Percentiles rank a stretch among this genome's conserved stretches.
Evolutionary conservation across 2,888 invertebrate genomes (phyloP).

Genomic region (Meganola albula): DNA sequence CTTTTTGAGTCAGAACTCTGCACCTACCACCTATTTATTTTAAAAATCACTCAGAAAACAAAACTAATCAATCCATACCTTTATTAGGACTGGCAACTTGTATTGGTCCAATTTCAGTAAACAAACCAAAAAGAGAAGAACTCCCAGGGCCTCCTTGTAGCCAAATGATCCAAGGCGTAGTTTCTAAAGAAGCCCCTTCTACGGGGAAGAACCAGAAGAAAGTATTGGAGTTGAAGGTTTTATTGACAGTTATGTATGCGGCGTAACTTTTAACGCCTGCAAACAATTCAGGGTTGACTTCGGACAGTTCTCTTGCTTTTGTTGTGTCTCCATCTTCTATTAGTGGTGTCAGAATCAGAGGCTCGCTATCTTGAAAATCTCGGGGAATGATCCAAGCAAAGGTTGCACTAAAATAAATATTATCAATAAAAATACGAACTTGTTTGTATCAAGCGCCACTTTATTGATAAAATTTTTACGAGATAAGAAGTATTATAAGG

Average conservation of each 20-base stretch:
- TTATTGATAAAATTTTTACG: too few species aligned
- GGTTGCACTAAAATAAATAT: too few species aligned
- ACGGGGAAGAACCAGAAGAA: constrained; percentile 88
- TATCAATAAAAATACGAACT: too few species aligned
- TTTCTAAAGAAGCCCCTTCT: constrained; percentile 29
- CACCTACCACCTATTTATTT: not conserved
- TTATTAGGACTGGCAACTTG: not conserved
- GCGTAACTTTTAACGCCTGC: constrained; percentile 18
- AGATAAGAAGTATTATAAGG: too few species aligned
- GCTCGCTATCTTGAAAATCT: not conserved
- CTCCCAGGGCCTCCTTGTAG: constrained; percentile 63
- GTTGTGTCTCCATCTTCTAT: constrained; percentile 12
- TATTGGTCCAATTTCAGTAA: constrained; percentile 61
- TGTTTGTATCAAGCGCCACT: too few species aligned
- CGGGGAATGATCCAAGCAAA: too few species aligned
- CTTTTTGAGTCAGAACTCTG: not conserved
- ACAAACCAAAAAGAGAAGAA: constrained; percentile 55
- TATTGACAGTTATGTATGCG: constrained; percentile 78
- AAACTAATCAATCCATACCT: not conserved
- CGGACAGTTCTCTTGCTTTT: constrained; percentile 14
- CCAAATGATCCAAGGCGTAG: constrained; percentile 57
- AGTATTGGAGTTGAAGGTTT: constrained; percentile 80
- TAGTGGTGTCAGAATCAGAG: constrained; percentile 19
- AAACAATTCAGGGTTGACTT: constrained; percentile 19
- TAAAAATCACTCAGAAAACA: not conserved